These are phyloP conservation scores for Heterotilapia buettikoferi DNA, from an alignment of 2,113 vertebrate genomes.

Conservation along the genomic window DNA sequence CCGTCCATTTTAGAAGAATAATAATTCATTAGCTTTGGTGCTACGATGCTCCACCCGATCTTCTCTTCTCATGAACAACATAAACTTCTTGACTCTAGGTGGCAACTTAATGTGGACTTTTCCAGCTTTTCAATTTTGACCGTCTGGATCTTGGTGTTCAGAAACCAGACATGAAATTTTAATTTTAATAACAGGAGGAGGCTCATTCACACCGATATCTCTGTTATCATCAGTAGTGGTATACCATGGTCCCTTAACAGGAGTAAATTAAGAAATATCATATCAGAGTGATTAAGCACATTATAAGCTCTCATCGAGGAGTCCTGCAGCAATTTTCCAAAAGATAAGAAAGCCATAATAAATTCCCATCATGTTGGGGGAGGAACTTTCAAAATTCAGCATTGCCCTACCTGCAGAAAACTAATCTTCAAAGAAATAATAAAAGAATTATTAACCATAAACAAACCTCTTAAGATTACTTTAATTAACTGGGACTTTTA, in stretches of 20 bases:
- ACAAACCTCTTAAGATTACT: background rate
- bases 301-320: background rate
- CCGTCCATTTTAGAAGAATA: background rate
- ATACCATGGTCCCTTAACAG: background rate
- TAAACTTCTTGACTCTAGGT: background rate
- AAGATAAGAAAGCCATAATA: background rate
- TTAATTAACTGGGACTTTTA: background rate
- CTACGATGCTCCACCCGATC: background rate
- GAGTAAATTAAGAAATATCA: background rate
- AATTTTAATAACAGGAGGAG: background rate
- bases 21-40: background rate
- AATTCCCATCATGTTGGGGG: background rate
- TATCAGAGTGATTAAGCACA: background rate
- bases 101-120: background rate
- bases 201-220: background rate
- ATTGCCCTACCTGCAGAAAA: background rate
- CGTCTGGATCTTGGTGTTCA: background rate
- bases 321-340: background rate
- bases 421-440: background rate
- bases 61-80: background rate
- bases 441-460: fast-evolving
- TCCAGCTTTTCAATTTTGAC: background rate
- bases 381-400: background rate
- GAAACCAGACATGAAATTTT: background rate
- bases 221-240: background rate